phyloP scores from a whole-genome alignment of 2,113 vertebrate genomes.

The Pteronura brasiliensis region DNA sequence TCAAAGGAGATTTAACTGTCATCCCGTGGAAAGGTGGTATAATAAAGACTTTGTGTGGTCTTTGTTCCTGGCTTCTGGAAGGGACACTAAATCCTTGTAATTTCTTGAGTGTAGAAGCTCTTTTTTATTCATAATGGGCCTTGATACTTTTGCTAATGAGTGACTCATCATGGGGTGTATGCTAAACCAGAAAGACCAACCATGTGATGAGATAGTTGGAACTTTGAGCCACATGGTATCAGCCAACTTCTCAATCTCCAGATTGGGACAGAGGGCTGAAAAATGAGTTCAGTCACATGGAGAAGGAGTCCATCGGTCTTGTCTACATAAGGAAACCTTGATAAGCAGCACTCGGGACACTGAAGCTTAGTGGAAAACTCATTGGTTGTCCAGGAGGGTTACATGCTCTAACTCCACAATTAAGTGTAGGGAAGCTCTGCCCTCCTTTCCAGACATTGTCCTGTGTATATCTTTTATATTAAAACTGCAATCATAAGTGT shows the following conservation, averaged over 20 bases:
- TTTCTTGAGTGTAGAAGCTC: not conserved
- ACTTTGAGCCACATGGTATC: not conserved
- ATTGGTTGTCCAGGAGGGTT: not conserved
- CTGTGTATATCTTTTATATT: not conserved
- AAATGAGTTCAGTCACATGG: not conserved
- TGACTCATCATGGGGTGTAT: not conserved
- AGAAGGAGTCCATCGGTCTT: not conserved
- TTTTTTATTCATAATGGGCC: not conserved
- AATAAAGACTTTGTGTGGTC: not conserved
- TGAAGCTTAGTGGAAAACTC: not conserved
- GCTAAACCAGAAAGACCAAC: not conserved
- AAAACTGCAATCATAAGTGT: not conserved
- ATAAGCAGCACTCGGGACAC: not conserved
- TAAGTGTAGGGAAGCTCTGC: not conserved
- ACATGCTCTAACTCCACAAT: no score
- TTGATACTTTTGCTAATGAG: not conserved
- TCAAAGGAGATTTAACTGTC: not conserved
- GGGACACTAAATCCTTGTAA: not conserved
- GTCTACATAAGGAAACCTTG: not conserved
- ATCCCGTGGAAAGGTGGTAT: not conserved
- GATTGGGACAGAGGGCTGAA: not conserved
- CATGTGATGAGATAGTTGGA: not conserved
- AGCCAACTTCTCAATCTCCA: not conserved
- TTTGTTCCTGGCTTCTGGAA: not conserved
- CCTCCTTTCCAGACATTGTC: not conserved